phyloP scores from a whole-genome alignment of 1,140 invertebrate genomes.

The Dendrolimus punctatus region DNA sequence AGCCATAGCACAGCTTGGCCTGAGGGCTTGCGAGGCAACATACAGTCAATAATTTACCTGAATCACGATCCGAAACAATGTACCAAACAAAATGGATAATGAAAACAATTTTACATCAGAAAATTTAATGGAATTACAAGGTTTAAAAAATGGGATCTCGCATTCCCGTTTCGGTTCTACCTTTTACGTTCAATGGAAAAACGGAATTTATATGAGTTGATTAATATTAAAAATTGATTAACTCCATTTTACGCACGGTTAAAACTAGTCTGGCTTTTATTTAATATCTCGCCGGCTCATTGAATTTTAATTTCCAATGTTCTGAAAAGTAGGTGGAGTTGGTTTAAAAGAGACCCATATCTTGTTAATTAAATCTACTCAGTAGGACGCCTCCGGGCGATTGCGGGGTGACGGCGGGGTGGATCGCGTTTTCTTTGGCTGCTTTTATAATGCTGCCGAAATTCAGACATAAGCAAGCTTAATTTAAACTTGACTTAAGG shows the following conservation, averaged over 20 bases:
- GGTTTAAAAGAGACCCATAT: constrained; percentile 65
- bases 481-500: constrained; percentile 59
- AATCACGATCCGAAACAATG: constrained; percentile 59
- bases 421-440: constrained; percentile 34
- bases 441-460: constrained; percentile 55
- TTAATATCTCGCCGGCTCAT: constrained; percentile 40
- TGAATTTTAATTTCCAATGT: constrained; percentile 52
- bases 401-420: constrained; percentile 2
- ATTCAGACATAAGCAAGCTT: constrained; percentile 52
- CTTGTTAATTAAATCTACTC: constrained; percentile 69
- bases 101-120: constrained; percentile 63
- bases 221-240: constrained; percentile 23
- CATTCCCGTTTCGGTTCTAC: constrained; percentile 16
- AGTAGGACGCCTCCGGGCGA: constrained; percentile 48
- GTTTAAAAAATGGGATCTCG: constrained; percentile 38
- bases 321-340: constrained; percentile 53
- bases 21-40: constrained; percentile 56
- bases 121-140: constrained; percentile 55
- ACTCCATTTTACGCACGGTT: constrained; percentile 14
- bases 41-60: constrained; percentile 67
- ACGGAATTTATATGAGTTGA: constrained; percentile 18
- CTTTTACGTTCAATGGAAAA: constrained; percentile 9
- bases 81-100: constrained; percentile 61
- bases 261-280: constrained; percentile 28
- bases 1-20: constrained; percentile 52